Percentiles rank a stretch among this genome's conserved stretches.
Conservation (phyloP, 2,888 invertebrate species). For the Agrotis segetum region DNA sequence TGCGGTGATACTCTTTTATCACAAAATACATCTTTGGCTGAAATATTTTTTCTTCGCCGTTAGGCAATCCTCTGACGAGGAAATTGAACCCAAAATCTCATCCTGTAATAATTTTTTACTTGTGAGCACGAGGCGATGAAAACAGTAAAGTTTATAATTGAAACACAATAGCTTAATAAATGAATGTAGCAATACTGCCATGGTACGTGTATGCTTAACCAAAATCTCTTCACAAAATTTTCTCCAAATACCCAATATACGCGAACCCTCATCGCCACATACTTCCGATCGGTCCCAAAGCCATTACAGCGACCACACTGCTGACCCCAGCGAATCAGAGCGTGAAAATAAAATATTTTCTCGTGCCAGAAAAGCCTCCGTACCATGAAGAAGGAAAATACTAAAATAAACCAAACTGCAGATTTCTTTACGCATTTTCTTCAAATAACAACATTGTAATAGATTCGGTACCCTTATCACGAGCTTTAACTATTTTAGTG, state of each 20-base stretch:
- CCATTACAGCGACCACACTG: slow-evolving; percentile 26
- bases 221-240: background rate
- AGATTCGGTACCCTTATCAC: no score
- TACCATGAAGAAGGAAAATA: background rate
- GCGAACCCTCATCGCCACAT: slow-evolving; percentile 28
- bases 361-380: background rate
- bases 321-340: slow-evolving; percentile 47
- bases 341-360: slow-evolving; percentile 45
- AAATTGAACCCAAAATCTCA: no score
- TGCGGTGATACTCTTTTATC: no score
- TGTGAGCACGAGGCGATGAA: no score
- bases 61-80: no score
- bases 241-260: slow-evolving; percentile 8
- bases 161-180: background rate
- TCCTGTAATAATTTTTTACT: no score
- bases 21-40: no score
- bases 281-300: slow-evolving; percentile 33
- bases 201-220: background rate
- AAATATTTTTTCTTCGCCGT: no score
- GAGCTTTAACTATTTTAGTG: no score
- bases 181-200: background rate
- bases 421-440: background rate
- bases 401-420: background rate
- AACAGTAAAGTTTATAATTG: no score
- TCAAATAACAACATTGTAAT: background rate